A percentile compares a stretch with the other conserved stretches of the same genome.
Evolutionary conservation across 2,113 vertebrate genomes (phyloP).

Genomic region (Notarius lentiginosus): DNA sequence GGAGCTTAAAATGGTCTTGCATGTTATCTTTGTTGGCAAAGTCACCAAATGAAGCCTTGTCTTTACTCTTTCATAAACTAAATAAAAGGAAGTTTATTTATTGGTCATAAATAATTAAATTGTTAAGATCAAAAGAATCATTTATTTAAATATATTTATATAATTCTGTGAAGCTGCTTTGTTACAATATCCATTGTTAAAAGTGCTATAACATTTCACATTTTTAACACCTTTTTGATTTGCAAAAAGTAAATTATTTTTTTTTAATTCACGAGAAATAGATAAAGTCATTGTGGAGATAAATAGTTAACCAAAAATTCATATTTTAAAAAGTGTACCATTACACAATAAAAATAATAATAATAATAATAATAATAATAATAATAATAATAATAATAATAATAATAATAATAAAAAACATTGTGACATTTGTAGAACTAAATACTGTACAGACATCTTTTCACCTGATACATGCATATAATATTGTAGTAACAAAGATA

Average conservation of each 20-base stretch:
- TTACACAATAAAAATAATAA: background rate
- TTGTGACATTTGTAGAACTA: background rate
- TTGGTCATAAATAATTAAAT: background rate
- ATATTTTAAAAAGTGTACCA: background rate
- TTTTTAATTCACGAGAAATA: conserved; percentile 5
- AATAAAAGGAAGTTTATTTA: background rate
- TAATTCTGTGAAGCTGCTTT: too few species aligned
- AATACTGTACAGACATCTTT: background rate
- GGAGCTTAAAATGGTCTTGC: conserved; percentile 20
- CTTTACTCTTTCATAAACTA: background rate
- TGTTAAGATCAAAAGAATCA: background rate
- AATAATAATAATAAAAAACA: background rate
- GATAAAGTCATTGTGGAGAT: background rate
- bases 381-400: background rate
- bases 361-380: background rate
- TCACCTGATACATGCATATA: background rate
- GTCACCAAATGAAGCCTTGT: background rate
- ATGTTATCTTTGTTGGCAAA: conserved; percentile 12
- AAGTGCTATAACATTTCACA: background rate
- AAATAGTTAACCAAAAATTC: background rate
- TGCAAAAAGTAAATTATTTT: background rate
- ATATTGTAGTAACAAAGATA: background rate
- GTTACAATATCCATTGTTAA: too few species aligned
- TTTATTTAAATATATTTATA: background rate
- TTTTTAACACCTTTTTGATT: background rate